phyloP scores from a whole-genome alignment of 2,797 vertebrate species.

The Microhierax caerulescens region DNA sequence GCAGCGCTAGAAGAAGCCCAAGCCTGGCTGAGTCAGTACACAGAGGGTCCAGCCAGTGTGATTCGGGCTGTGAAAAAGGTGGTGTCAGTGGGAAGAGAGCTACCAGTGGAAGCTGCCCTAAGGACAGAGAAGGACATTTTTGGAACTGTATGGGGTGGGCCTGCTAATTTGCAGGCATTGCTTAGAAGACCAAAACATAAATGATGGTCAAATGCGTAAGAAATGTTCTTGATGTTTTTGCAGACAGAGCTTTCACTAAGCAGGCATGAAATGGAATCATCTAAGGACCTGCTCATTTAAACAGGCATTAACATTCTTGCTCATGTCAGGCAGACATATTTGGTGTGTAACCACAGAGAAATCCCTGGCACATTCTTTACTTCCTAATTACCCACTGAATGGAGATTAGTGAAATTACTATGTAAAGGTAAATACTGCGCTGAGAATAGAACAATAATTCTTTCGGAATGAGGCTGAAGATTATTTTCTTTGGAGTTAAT shows the following conservation, averaged over 20 bases:
- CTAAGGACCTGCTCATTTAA: background rate
- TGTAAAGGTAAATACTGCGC: constrained; percentile 5
- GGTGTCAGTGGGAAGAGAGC: constrained; percentile 84
- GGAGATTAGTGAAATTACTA: background rate
- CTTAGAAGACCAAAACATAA: constrained; percentile 84
- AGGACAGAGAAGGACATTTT: constrained; percentile 87
- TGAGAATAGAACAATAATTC: background rate
- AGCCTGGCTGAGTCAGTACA: constrained; percentile 83
- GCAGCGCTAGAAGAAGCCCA: constrained; percentile 71
- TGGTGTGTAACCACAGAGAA: background rate
- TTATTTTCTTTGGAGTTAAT: background rate
- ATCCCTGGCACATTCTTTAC: background rate
- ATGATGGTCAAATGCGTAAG: background rate
- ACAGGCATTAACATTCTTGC: background rate
- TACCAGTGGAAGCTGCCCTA: constrained; percentile 84
- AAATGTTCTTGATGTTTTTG: background rate
- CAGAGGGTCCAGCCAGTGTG: constrained; percentile 80
- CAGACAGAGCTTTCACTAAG: background rate
- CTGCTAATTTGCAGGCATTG: constrained; percentile 87
- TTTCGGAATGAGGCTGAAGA: background rate
- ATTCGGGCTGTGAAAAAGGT: constrained; percentile 86
- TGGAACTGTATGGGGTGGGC: constrained; percentile 90
- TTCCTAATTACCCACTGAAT: constrained; percentile 7
- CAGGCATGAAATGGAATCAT: background rate
- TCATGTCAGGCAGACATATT: background rate